Base-by-base conservation (phyloP, 23 tunicate species). In the Halocynthia roretzi region DNA sequence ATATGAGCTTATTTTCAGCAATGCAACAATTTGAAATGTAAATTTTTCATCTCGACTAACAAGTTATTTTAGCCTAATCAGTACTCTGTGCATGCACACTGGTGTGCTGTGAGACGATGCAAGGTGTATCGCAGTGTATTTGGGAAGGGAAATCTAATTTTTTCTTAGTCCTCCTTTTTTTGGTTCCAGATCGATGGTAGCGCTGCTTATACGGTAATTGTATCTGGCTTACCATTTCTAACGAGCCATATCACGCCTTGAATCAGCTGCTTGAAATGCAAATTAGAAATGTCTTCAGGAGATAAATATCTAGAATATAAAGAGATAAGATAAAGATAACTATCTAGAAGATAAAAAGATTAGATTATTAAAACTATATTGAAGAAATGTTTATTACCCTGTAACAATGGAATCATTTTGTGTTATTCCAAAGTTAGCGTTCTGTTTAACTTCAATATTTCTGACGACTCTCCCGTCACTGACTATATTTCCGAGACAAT, bases 201-300 rank as follows among this genome's bases (percentile, higher is more conserved):
- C n/a, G n/a, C n/a, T n/a, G n/a, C n/a, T n/a, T n/a, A n/a, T n/a
- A n/a, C n/a, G n/a, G n/a, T n/a, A n/a, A 31, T 31, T 31, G 44
- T 31, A 2, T 31, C 44, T 31, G 0, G 12, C 86, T 19, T 77
- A 87, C 93, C 93, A 77, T 87, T 82, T n/a, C 93, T 68, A 52
- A 87, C 93, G n/a, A 87, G 83, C 93, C 93, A 87, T 7, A 87
- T 70, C 65, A 75, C 93, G 23, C 93, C 93, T 23, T 83, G 86
- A 31, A 87, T 52, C 56, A 87, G 76, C 31, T 87, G 86, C 61
- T 69, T 54, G 72, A 87, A 87, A 54, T 77, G 54, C 56, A 87
- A 40, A 8, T 50, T 70, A 44, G 63, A 8, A 7, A 82, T 61
- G 40, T 82, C 93, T 7, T 53, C 76, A 67, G 86, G 49, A 20